These are phyloP conservation scores for Melanchra persicariae DNA, from an alignment of 2,888 invertebrate genomes.

Conservation along the genomic window DNA sequence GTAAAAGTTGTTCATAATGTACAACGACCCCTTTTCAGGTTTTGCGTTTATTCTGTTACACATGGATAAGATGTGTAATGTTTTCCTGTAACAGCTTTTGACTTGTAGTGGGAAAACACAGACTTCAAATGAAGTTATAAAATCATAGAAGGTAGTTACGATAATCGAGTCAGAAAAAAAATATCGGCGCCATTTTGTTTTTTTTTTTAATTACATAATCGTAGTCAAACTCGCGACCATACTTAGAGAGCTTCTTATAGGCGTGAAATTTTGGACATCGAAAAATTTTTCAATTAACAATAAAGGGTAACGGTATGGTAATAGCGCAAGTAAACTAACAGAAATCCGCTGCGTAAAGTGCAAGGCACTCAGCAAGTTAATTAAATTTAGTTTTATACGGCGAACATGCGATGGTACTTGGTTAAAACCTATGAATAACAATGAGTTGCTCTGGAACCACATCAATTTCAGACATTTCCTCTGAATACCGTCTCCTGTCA, in stretches of 20 bases:
- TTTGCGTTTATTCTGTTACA: too few relatives aligned
- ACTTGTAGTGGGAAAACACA: too few relatives aligned
- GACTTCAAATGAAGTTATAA: too few relatives aligned
- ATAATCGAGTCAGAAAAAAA: too few relatives aligned
- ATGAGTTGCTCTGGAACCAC: slow-evolving; percentile 38
- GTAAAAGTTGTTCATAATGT: too few relatives aligned
- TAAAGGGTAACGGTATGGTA: too few relatives aligned
- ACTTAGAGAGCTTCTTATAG: neutral
- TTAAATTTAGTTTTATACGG: slow-evolving; percentile 48
- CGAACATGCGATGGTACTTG: slow-evolving; percentile 21
- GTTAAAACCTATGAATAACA: slow-evolving; percentile 52
- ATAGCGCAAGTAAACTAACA: slow-evolving; percentile 3
- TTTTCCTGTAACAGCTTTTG: too few relatives aligned
- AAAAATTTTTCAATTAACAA: neutral
- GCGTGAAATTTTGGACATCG: neutral
- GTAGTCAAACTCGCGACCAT: neutral
- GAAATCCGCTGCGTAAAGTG: slow-evolving; percentile 11
- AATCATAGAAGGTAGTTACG: too few relatives aligned
- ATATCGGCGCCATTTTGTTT: too few relatives aligned
- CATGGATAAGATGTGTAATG: too few relatives aligned
- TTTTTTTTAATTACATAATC: too few relatives aligned
- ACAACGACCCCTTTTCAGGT: too few relatives aligned
- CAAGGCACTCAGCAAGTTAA: slow-evolving; percentile 39
- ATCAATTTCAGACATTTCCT: slow-evolving; percentile 44
- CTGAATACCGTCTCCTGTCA: slow-evolving; percentile 20